A percentile compares a stretch with the other conserved stretches of the same genome.
These are phyloP conservation scores for Neodontobutis hainanensis DNA, from an alignment of 2,113 vertebrate genomes.

Conservation along the genomic window DNA sequence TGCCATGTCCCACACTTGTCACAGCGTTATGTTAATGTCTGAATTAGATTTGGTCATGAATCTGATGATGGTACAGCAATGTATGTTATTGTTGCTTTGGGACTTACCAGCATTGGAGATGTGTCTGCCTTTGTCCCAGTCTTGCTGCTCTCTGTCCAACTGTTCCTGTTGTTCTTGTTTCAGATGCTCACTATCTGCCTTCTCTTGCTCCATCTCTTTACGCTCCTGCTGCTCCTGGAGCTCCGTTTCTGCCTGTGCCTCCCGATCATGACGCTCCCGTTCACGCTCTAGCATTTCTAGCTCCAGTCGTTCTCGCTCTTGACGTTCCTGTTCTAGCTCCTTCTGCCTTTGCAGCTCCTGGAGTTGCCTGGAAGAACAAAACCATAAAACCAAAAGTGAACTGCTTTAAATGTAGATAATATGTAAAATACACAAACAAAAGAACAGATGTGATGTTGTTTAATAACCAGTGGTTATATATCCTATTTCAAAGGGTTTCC, in stretches of 20 bases:
- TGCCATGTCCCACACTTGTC: background rate
- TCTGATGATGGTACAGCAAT: background rate
- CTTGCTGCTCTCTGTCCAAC: conserved; percentile 83
- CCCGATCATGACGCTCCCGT: conserved; percentile 59
- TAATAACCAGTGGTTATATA: too few species aligned
- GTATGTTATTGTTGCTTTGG: background rate
- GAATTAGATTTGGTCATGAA: background rate
- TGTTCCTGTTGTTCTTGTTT: conserved; percentile 82
- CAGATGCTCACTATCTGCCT: conserved; percentile 77
- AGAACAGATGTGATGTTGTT: too few species aligned
- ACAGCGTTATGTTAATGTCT: background rate
- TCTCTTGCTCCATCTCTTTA: conserved; percentile 72
- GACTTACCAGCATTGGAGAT: conserved; percentile 88
- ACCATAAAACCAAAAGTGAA: too few species aligned
- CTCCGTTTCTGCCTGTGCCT: conserved; percentile 62
- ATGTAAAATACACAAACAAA: too few species aligned
- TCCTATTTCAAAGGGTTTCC: too few species aligned
- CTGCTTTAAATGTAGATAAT: too few species aligned
- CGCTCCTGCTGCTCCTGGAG: conserved; percentile 76
- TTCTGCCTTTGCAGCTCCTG: conserved; percentile 96
- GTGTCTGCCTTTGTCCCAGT: conserved; percentile 93
- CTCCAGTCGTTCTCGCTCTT: conserved; percentile 58
- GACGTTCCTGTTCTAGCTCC: conserved; percentile 79
- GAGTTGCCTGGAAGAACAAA: conserved; percentile 82
- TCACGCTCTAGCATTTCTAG: conserved; percentile 82